These are phyloP conservation scores for Miichthys miiuy DNA, from an alignment of 2,797 vertebrate species.

Conservation along the genomic window DNA sequence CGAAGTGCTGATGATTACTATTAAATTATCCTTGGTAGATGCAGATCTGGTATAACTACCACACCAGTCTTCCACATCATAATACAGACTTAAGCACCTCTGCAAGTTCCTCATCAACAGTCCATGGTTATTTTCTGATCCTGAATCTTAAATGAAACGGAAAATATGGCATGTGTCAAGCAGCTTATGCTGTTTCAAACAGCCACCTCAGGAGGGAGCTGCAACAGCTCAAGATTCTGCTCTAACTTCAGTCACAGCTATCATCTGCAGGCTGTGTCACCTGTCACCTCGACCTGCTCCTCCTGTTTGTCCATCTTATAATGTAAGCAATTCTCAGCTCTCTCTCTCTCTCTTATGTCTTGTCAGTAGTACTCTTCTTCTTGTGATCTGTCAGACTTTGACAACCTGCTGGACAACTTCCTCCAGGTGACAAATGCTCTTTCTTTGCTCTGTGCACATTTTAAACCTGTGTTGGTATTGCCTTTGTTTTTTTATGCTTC, in stretches of 20 bases:
- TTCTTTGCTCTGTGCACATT: neutral
- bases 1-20: neutral
- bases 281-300: constrained; percentile 51
- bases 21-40: neutral
- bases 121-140: neutral
- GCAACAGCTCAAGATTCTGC: constrained; percentile 72
- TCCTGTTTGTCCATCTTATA: neutral
- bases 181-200: constrained; percentile 68
- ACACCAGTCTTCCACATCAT: neutral
- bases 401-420: neutral
- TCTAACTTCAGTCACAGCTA: constrained; percentile 33
- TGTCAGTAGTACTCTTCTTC: neutral
- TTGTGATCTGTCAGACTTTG: constrained; percentile 8
- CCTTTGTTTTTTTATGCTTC: constrained; percentile 20
- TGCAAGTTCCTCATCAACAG: neutral
- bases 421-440: constrained; percentile 7
- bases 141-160: neutral
- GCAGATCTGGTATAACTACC: neutral
- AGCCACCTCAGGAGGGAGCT: constrained; percentile 83
- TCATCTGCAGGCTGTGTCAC: constrained; percentile 52
- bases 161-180: constrained; percentile 1
- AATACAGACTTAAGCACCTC: neutral
- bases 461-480: too few relatives aligned
- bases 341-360: neutral
- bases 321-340: neutral